Percentiles rank a stretch among this genome's conserved stretches.
Evolutionary conservation across 37 sponge, comb jelly and placozoan species (phyloP).

Genomic region (Cladorhizidae sp.): DNA sequence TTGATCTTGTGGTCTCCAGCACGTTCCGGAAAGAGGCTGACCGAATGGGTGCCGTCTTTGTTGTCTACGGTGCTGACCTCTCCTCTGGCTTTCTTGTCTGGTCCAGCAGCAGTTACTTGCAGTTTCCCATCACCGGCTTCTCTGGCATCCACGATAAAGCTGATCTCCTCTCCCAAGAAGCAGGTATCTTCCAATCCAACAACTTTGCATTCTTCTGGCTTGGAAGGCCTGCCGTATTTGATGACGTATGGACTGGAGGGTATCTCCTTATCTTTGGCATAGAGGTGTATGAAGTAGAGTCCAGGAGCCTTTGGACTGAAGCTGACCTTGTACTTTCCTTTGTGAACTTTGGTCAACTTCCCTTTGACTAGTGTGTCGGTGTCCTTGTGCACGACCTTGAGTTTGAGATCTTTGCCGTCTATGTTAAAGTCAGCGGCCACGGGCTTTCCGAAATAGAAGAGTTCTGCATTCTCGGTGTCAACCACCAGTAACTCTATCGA

Average conservation of each 20-base stretch:
- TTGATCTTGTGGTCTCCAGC: constrained; percentile 25
- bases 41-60: constrained; percentile 36
- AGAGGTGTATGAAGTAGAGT: constrained; percentile 54
- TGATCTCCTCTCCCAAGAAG: constrained; percentile 26
- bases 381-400: constrained; percentile 30
- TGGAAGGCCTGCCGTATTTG: constrained; percentile 47
- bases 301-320: constrained; percentile 51
- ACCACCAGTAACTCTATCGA: constrained; percentile 28
- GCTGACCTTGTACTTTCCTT: constrained; percentile 25
- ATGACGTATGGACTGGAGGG: constrained; percentile 70
- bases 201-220: constrained; percentile 45
- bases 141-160: constrained; percentile 49
- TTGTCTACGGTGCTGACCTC: constrained; percentile 13
- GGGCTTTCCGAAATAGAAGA: constrained; percentile 28
- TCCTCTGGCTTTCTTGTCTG: neutral
- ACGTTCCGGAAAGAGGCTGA: constrained; percentile 11
- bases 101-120: constrained; percentile 12
- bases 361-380: constrained; percentile 46
- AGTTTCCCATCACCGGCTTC: constrained; percentile 60
- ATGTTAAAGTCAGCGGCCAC: constrained; percentile 23
- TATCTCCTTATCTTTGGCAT: constrained; percentile 50
- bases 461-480: constrained; percentile 6
- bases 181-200: neutral
- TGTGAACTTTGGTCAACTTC: constrained; percentile 46
- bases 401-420: constrained; percentile 39